Evolutionary conservation across 2,888 invertebrate genomes (phyloP), one percentile per base, ranked within the genome.

Genomic region (Chrysomela aeneicollis): DNA sequence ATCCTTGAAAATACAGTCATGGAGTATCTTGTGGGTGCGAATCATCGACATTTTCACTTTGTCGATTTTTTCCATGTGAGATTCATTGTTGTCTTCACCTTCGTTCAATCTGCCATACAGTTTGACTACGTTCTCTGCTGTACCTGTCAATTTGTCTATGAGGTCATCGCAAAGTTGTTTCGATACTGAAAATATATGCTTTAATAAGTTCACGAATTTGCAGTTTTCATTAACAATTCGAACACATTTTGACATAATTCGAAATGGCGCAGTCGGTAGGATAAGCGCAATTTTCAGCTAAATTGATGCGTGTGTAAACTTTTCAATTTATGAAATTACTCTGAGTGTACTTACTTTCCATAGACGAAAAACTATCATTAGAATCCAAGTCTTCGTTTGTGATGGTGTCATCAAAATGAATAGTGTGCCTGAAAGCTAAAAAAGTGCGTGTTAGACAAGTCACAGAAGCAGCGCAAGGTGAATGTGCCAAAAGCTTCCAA

Each of bases 111-210:
- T 86, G 64, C 89, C 86, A 81, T 91, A 91, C 54, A 92, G 83
- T 78, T 90, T 89, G 1, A 90, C 89, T 47, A 92, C 90, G 75
- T 90, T 90, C 71, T 89, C 87, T 2, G 91, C 90, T 0, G 91
- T 88, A 70, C 85, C 85, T 8, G 88, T 90, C 66, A 91, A 81
- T 78, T 86, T 84, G 68, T 86, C 86, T 57, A 88, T 87, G 8
- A 77, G 72, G 77, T 88, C 87, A 72, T 85, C 84, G 76, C 88
- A 88, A 67, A 88, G 81, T 79, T 88, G 88, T 63, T 86, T 86
- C 61, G 88, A 88, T 62, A 88, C 89, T 89, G 79, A 21, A 79
- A 80, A 50, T 66, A 54, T 10, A 30, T 10, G 12, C n/a, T n/a
- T n/a, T n/a, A n/a, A n/a, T n/a, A n/a, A n/a, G n/a, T n/a, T n/a